Percentiles rank a stretch among this genome's conserved stretches.
Conservation (phyloP, 1,140 invertebrate genomes). For the Mesaphorura yosii region DNA sequence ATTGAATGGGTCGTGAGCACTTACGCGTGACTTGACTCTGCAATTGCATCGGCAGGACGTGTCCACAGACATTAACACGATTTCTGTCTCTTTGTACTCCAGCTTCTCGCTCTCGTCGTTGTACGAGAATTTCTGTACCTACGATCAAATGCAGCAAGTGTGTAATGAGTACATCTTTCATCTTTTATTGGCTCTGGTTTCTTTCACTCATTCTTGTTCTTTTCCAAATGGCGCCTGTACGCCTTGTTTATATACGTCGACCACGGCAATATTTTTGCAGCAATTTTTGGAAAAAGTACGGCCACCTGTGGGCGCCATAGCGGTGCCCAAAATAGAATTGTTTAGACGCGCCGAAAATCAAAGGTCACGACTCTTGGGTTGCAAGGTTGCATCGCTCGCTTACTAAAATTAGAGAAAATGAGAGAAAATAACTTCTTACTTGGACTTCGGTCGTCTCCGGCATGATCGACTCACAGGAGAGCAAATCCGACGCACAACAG, state of each 20-base stretch:
- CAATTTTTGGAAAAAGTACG: background rate
- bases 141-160: background rate
- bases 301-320: background rate
- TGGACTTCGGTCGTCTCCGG: constrained; percentile 5
- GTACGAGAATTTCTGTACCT: constrained; percentile 11
- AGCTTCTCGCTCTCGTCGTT: constrained; percentile 2
- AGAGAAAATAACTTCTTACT: background rate
- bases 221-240: too few species aligned
- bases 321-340: background rate
- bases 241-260: too few species aligned
- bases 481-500: constrained; percentile 13
- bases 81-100: constrained; percentile 2
- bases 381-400: background rate
- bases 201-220: too few species aligned
- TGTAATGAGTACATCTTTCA: background rate
- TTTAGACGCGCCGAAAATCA: background rate
- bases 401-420: background rate
- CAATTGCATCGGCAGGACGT: constrained; percentile 14
- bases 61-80: too few species aligned
- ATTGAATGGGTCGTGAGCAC: background rate
- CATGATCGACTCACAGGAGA: constrained; percentile 13
- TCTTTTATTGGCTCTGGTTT: background rate
- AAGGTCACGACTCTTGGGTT: background rate
- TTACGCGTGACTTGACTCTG: constrained; percentile 11
- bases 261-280: too few species aligned